phyloP scores from a whole-genome alignment of 2,113 vertebrate species.

The Takifugu flavidus region DNA sequence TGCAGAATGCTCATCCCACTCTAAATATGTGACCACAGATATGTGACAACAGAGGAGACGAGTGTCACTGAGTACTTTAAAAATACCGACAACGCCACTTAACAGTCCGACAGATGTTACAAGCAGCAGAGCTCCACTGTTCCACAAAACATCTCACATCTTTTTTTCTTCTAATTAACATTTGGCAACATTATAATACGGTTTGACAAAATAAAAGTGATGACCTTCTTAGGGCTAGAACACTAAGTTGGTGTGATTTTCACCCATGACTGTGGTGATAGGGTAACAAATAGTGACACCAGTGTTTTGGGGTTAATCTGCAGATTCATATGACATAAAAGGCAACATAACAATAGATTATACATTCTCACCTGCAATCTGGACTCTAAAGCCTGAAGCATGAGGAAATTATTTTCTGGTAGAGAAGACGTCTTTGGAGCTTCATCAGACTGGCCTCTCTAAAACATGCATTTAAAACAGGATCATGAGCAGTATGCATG shows the following conservation, averaged over 20 bases:
- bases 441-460: slow-evolving; percentile 30
- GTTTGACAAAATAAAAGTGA: too few species aligned
- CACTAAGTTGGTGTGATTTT: too few species aligned
- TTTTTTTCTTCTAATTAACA: too few species aligned
- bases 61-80: neutral
- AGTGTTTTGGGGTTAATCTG: too few species aligned
- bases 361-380: slow-evolving; percentile 81
- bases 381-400: slow-evolving; percentile 81
- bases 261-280: too few species aligned
- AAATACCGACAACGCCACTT: neutral
- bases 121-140: neutral
- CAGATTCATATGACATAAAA: neutral
- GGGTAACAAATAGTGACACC: too few species aligned
- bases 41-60: neutral
- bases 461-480: neutral
- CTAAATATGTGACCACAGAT: slow-evolving; percentile 52
- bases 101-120: too few species aligned
- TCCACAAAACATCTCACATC: neutral
- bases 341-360: neutral
- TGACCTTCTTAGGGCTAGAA: too few species aligned
- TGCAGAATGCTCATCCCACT: slow-evolving; percentile 74
- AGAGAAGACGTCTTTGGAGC: slow-evolving; percentile 44
- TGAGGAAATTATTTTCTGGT: slow-evolving; percentile 75
- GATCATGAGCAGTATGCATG: neutral
- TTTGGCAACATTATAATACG: too few species aligned